Base-by-base conservation (phyloP, 2,797 vertebrate genomes). In the Meriones psammophilus region DNA sequence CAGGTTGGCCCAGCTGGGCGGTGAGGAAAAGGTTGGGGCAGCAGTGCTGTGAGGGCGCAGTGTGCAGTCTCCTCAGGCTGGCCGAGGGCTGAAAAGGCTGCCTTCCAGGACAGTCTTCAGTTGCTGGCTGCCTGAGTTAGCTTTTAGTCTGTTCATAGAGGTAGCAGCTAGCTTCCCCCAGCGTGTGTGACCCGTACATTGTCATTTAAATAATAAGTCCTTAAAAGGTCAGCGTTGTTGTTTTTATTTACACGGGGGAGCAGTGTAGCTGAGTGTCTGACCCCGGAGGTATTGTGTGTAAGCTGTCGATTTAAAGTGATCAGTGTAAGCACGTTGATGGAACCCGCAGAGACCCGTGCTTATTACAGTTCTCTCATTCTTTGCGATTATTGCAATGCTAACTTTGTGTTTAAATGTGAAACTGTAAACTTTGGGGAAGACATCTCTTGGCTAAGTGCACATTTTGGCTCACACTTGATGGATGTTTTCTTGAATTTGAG, bases 401-500 rank as follows among this genome's bases (percentile, higher is more conserved):
- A 28, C 17, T 92, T 77, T 64, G 39, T 84, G 17, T 89, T 89
- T 80, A 64, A 84, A 69, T 15, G 18, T 46, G 39, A 69, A 69
- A 30, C 9, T 8, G 17, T 39, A 17, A 78, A 77, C 18, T 30
- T 28, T 54, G 17, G 24, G 30, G 91, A 9, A 64, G 62, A 33
- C 22, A 22, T 58, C 64, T 88, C n/a, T 62, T n/a, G 60, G 24
- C 64, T 46, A 83, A 50, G 58, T 30, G 14, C 36, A 50, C n/a
- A 20, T 66, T 93, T 89, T 73, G 50, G n/a, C 36, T 77, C 14
- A 68, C 2, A 54, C 15, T 3, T 66, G 64, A 73, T 3, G 60
- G 64, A 73, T 24, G n/a, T 64, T 91, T 85, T 54, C 24, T 50
- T 81, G 69, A 96, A 83, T 78, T 89, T 95, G 64, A 60, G 56